A percentile compares a stretch with the other conserved stretches of the same genome.
These are phyloP conservation scores for Albula glossodonta DNA, from an alignment of 2,113 vertebrate species.

Conservation along the genomic window DNA sequence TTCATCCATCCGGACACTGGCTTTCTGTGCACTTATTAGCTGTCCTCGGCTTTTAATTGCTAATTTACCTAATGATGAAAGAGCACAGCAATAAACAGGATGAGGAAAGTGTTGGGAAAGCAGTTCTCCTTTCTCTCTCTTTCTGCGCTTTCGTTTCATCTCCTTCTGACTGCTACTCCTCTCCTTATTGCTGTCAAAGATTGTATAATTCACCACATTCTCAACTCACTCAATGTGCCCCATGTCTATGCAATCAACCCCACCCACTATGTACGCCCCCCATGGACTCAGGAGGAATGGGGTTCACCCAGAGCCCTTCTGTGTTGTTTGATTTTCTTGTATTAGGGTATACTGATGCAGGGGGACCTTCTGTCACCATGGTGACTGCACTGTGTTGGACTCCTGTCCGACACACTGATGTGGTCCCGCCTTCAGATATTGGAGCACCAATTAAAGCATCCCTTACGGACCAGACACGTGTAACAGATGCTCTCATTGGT, in stretches of 20 bases:
- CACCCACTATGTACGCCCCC: no score
- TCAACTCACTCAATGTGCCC: no score
- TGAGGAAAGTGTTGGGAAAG: neutral
- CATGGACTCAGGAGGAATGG: neutral
- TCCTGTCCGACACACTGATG: neutral
- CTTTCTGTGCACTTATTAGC: conserved; percentile 21
- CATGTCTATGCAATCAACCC: no score
- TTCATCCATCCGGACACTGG: conserved; percentile 16
- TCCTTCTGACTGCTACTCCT: neutral
- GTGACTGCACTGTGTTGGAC: neutral
- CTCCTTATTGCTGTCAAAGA: neutral
- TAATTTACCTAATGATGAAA: conserved; percentile 28
- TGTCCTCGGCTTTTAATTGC: conserved; percentile 22
- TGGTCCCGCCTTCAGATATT: neutral
- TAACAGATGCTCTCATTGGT: no score
- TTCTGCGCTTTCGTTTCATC: neutral
- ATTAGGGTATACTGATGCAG: neutral
- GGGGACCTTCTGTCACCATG: neutral
- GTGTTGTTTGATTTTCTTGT: neutral
- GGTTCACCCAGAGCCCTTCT: neutral
- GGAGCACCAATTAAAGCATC: no score
- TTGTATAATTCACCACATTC: no score
- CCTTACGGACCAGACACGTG: no score
- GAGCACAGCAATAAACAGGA: neutral
- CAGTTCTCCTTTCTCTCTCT: neutral